A percentile compares a stretch with the other conserved stretches of the same genome.
Evolutionary conservation across 2,797 vertebrate species (phyloP).

Genomic region (Bradypodion ventrale): DNA sequence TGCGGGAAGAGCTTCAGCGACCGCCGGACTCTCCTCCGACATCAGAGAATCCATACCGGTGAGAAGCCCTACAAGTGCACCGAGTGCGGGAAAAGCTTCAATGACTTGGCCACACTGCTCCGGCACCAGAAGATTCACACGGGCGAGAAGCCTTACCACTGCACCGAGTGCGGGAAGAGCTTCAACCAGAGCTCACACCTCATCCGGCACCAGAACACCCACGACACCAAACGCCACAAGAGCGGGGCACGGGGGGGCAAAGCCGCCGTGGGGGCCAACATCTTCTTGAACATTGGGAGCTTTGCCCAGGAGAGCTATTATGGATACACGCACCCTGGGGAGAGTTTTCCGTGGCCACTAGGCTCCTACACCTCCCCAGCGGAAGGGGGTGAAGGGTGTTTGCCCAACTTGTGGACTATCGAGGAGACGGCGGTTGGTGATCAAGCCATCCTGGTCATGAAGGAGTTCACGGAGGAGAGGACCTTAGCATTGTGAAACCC

Average conservation of each 20-base stretch:
- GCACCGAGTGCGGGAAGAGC: conserved; percentile 36
- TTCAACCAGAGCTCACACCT: conserved; percentile 38
- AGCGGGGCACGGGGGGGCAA: background rate
- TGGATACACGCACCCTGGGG: conserved; percentile 19
- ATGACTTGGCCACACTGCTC: conserved; percentile 38
- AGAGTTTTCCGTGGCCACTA: conserved; percentile 37
- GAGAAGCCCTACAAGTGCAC: conserved; percentile 48
- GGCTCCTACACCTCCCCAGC: conserved; percentile 1
- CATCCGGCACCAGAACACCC: conserved; percentile 30
- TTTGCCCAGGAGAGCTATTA: conserved; percentile 25
- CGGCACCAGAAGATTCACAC: conserved; percentile 32
- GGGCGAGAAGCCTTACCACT: conserved; percentile 32
- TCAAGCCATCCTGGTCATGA: conserved; percentile 39
- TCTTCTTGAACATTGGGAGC: conserved; percentile 19
- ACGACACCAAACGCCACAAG: conserved; percentile 22
- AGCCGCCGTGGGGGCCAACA: conserved; percentile 4
- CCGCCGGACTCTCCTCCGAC: conserved; percentile 59
- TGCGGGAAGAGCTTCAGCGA: conserved; percentile 69
- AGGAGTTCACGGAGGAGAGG: conserved; percentile 44
- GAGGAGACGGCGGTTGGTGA: conserved; percentile 21
- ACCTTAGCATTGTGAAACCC: conserved; percentile 17
- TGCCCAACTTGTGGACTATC: conserved; percentile 32
- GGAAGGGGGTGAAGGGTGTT: background rate
- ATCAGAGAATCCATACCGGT: conserved; percentile 50
- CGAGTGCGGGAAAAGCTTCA: conserved; percentile 52